Conservation (phyloP, 2,888 invertebrate species). For the Pterostichus niger region DNA sequence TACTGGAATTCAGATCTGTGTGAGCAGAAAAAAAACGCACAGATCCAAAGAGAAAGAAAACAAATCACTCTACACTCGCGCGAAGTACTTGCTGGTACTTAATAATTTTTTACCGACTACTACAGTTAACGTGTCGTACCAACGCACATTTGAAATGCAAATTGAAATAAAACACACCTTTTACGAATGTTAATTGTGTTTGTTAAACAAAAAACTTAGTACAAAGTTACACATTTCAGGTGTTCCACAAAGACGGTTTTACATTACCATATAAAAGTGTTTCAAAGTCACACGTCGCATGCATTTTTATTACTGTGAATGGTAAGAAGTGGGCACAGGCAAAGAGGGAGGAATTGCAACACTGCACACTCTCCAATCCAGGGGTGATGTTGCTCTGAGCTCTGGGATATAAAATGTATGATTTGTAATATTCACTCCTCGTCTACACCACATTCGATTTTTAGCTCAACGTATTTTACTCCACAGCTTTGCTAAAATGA, state of each 20-base stretch:
- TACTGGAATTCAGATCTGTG: background rate
- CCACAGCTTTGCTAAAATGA: constrained; percentile 21
- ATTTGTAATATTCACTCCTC: constrained; percentile 35
- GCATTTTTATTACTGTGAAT: constrained; percentile 49
- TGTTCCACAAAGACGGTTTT: constrained; percentile 47
- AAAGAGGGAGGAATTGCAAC: background rate
- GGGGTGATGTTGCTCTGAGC: constrained; percentile 15
- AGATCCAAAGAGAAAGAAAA: background rate
- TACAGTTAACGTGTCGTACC: constrained; percentile 21
- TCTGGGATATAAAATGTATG: constrained; percentile 40
- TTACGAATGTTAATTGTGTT: constrained; percentile 59
- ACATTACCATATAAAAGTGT: constrained; percentile 52
- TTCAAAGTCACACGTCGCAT: constrained; percentile 58
- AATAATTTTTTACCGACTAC: constrained; percentile 25
- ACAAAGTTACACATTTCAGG: constrained; percentile 56
- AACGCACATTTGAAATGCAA: constrained; percentile 41
- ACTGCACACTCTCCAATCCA: constrained; percentile 15
- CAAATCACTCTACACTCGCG: background rate
- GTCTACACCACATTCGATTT: constrained; percentile 21
- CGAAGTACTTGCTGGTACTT: background rate
- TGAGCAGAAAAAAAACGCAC: background rate
- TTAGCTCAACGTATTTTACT: constrained; percentile 18
- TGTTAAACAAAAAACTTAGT: constrained; percentile 43
- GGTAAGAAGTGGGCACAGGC: background rate
- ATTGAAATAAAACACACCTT: constrained; percentile 53